Base-by-base conservation (phyloP, 23 tunicate genomes). In the Styela clava region DNA sequence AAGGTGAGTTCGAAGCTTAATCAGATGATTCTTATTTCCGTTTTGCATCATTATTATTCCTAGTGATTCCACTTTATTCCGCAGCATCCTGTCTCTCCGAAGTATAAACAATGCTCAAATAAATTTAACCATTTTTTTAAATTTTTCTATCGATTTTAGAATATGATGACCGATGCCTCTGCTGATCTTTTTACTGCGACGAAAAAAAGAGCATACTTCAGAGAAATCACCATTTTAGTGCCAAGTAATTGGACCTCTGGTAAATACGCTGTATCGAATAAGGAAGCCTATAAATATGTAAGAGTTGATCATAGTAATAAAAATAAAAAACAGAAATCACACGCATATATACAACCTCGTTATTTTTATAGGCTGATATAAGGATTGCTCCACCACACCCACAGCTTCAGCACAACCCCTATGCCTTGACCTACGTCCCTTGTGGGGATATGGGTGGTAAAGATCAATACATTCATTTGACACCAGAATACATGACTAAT, bases 391-490 rank as follows among this genome's bases (percentile, higher is more conserved):
- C 80, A 37, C 73, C 77, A 16, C 69, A 71, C 71, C 89, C 89
- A 19, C 84, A 24, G 2, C 69, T 67, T 12, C 63, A 65, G 0
- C 79, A 86, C 84, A 64, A 79, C 16, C 89, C 89, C 22, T 86
- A 86, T 68, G 79, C 89, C 2, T 52, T 86, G 22, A 84, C 80
- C 22, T 86, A 69, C 37, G 84, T 79, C 16, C 35, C 52, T 24
- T 87, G 91, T 35, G 91, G 91, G 18, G 86, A 82, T 12, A 67
- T 24, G 22, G 91, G 91, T 1, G 80, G 63, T 16, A 62, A 28
- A 2, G 87, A 81, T 3, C n/a, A 74, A 24, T 87, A 87, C 79
- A 87, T 87, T 63, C 91, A 87, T 73, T 81, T 87, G 30, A 87
- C 86, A 21, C 86, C 91, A 24, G 52, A 31, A n/a, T 86, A 86